A percentile compares a stretch with the other conserved stretches of the same genome.
These are phyloP conservation scores for Bombus ignitus DNA, from an alignment of 1,140 invertebrate species.

Conservation along the genomic window DNA sequence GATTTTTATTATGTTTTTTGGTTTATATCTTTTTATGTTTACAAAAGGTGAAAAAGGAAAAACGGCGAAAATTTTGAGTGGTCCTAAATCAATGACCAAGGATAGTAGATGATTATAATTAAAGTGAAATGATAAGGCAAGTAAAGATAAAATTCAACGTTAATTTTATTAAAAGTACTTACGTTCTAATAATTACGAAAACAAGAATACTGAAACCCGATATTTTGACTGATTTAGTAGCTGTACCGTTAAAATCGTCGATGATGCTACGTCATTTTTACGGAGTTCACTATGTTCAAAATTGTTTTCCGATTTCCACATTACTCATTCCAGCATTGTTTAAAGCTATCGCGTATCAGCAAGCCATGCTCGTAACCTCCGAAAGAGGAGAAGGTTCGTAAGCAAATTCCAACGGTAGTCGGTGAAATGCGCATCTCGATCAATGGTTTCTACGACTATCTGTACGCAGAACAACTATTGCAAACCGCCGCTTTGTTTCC, in stretches of 20 bases:
- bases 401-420: not conserved
- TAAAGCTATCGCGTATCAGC: not conserved
- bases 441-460: not conserved
- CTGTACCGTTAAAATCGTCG: not conserved
- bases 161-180: too few species aligned
- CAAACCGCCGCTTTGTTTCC: constrained; percentile 28
- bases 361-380: not conserved
- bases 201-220: too few species aligned
- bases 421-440: not conserved
- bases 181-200: too few species aligned
- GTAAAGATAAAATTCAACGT: too few species aligned
- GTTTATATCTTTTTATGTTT: too few species aligned
- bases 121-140: too few species aligned
- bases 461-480: not conserved
- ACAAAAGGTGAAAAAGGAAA: too few species aligned
- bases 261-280: not conserved
- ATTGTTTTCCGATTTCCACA: not conserved
- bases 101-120: too few species aligned
- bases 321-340: not conserved
- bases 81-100: too few species aligned
- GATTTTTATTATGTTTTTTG: too few species aligned
- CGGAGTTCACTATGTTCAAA: not conserved
- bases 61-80: too few species aligned
- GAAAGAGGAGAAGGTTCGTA: not conserved
- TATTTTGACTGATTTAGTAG: not conserved